A percentile compares a stretch with the other conserved stretches of the same genome.
Evolutionary conservation across 2,888 invertebrate genomes (phyloP).

Genomic region (Aleiodes alternator): DNA sequence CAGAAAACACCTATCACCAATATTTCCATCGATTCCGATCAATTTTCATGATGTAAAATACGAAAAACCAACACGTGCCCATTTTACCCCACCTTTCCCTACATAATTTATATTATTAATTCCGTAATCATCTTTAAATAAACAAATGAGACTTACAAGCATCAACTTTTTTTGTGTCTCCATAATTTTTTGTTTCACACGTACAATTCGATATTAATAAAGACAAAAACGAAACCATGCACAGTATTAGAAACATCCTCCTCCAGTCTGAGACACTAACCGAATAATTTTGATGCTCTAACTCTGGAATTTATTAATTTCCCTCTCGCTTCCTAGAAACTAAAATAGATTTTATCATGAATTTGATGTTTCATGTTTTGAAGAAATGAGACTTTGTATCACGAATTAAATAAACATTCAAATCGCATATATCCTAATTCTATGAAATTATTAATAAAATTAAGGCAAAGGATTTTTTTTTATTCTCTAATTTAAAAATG

Average conservation of each 20-base stretch:
- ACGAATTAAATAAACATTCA: not conserved
- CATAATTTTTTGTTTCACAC: not conserved
- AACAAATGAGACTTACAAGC: not conserved
- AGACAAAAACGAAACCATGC: not conserved
- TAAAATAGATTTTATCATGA: constrained; percentile 25
- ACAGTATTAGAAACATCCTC: constrained; percentile 6
- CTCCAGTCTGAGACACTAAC: not conserved
- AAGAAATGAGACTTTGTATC: not conserved
- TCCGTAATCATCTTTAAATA: not conserved
- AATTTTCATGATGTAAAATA: too few relatives aligned
- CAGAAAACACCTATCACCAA: too few relatives aligned
- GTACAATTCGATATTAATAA: not conserved
- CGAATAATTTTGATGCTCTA: constrained; percentile 16
- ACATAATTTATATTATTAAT: not conserved
- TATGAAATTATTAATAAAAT: too few relatives aligned
- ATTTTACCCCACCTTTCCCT: too few relatives aligned
- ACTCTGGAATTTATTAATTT: not conserved
- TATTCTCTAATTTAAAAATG: too few relatives aligned
- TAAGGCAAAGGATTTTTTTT: too few relatives aligned
- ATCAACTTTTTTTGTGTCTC: not conserved
- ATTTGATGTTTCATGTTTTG: constrained; percentile 2
- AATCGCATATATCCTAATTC: not conserved
- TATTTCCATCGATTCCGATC: too few relatives aligned
- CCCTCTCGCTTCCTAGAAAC: not conserved
- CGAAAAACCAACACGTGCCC: too few relatives aligned